Conservation (phyloP, 2,888 invertebrate genomes). For the Seira musarum region DNA sequence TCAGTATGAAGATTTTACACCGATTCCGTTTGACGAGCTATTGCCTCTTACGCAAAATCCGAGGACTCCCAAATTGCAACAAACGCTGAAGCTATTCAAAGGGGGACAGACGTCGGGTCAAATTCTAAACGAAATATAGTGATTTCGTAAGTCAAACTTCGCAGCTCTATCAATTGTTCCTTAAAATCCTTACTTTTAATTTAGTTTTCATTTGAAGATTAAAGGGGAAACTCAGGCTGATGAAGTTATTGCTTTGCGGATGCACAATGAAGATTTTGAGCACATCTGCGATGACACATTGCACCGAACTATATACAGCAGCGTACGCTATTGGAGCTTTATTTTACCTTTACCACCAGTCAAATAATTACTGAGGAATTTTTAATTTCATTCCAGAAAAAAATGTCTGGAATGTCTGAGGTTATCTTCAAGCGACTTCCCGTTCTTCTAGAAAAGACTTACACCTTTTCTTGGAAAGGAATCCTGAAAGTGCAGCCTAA, state of each 20-base stretch:
- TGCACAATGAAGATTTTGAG: conserved; percentile 47
- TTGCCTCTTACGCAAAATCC: conserved; percentile 10
- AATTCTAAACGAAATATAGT: conserved; percentile 24
- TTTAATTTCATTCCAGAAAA: conserved; percentile 27
- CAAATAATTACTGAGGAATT: neutral
- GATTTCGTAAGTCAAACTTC: conserved; percentile 28
- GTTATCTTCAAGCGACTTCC: conserved; percentile 35
- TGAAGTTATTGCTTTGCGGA: conserved; percentile 22
- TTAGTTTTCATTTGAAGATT: conserved; percentile 5
- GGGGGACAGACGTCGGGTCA: conserved; percentile 25
- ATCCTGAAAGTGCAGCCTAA: conserved; percentile 26
- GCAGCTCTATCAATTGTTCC: neutral
- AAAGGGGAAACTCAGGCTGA: conserved; percentile 21
- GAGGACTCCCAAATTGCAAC: conserved; percentile 20
- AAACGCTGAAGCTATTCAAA: conserved; percentile 23
- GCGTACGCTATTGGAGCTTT: neutral
- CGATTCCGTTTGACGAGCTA: conserved; percentile 15
- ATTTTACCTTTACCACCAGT: neutral
- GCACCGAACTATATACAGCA: conserved; percentile 18
- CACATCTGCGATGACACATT: neutral
- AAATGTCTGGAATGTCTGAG: conserved; percentile 39
- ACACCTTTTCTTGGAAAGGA: conserved; percentile 26
- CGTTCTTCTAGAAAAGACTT: conserved; percentile 30
- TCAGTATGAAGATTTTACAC: no score
- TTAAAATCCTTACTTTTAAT: neutral